These are phyloP conservation scores for Drosophila eohydei DNA, from an alignment of 2,888 invertebrate genomes.

Conservation along the genomic window DNA sequence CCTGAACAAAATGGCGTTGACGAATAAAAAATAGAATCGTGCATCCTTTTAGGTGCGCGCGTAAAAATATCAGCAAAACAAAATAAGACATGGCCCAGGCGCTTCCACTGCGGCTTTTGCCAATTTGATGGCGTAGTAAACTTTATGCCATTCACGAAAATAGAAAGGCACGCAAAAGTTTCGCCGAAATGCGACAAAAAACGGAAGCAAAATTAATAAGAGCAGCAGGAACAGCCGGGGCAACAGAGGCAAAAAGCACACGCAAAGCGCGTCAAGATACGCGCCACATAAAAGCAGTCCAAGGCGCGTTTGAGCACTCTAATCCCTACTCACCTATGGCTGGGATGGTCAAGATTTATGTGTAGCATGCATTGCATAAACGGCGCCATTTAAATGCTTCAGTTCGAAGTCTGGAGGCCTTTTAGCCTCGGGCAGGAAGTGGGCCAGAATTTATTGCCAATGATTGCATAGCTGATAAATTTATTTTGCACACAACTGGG, in stretches of 20 bases:
- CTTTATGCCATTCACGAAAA: conserved; percentile 74
- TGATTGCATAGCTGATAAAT: conserved; percentile 76
- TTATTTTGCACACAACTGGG: conserved; percentile 58
- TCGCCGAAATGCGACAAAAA: conserved; percentile 32
- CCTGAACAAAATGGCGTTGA: conserved; percentile 48
- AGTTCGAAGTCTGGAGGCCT: conserved; percentile 23
- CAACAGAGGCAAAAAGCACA: conserved; percentile 20
- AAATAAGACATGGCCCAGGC: conserved; percentile 25
- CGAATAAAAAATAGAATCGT: conserved; percentile 74
- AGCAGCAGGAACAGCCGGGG: neutral
- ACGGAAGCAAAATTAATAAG: conserved; percentile 23
- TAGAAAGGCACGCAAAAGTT: conserved; percentile 71
- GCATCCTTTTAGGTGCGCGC: conserved; percentile 72
- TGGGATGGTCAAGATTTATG: conserved; percentile 66
- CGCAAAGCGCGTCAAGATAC: conserved; percentile 48
- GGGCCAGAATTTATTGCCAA: conserved; percentile 66
- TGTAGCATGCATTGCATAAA: conserved; percentile 69
- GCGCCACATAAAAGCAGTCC: conserved; percentile 23
- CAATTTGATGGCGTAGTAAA: conserved; percentile 70
- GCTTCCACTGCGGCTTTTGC: conserved; percentile 36
- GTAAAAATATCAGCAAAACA: conserved; percentile 41
- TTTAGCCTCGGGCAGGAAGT: conserved; percentile 40
- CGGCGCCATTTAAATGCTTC: conserved; percentile 69
- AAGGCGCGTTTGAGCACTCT: conserved; percentile 44
- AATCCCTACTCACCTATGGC: conserved; percentile 58